Evolutionary conservation across 1,140 invertebrate species (phyloP).

Genomic region (Metaphire vulgaris): DNA sequence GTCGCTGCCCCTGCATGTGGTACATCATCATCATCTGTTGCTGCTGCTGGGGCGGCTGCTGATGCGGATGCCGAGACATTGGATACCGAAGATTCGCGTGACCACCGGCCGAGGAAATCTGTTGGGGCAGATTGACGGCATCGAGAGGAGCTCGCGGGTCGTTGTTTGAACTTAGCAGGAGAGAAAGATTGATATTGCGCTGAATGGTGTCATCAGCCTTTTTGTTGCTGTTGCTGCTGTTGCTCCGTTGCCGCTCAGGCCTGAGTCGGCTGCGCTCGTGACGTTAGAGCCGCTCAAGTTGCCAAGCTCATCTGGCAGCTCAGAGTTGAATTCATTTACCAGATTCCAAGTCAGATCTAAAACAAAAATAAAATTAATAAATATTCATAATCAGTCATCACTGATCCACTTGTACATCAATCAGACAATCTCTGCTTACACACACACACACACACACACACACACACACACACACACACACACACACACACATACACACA

Average conservation of each 20-base stretch:
- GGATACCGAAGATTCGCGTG: neutral
- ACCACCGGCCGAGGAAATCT: neutral
- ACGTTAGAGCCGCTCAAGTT: neutral
- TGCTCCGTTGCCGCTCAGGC: neutral
- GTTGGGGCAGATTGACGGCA: neutral
- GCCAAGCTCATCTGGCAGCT: constrained; percentile 17
- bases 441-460: too few relatives aligned
- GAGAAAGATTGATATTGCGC: constrained; percentile 18
- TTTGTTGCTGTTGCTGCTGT: neutral
- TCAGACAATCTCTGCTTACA: too few relatives aligned
- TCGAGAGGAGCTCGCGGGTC: neutral
- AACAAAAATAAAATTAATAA: too few relatives aligned
- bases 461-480: too few relatives aligned
- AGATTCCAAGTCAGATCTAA: constrained; percentile 4
- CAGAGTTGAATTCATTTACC: constrained; percentile 19
- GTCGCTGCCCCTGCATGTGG: constrained; percentile 11
- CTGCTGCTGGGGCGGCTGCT: constrained; percentile 8
- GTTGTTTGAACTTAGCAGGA: constrained; percentile 7
- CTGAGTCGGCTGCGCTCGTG: neutral
- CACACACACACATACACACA: too few relatives aligned
- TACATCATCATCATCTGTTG: constrained; percentile 1
- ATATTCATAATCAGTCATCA: too few relatives aligned
- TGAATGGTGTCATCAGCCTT: constrained; percentile 20
- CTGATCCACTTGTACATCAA: too few relatives aligned
- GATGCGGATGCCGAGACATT: neutral